phyloP scores from a whole-genome alignment of 2,797 vertebrate genomes.

The Scarus forsteni region DNA sequence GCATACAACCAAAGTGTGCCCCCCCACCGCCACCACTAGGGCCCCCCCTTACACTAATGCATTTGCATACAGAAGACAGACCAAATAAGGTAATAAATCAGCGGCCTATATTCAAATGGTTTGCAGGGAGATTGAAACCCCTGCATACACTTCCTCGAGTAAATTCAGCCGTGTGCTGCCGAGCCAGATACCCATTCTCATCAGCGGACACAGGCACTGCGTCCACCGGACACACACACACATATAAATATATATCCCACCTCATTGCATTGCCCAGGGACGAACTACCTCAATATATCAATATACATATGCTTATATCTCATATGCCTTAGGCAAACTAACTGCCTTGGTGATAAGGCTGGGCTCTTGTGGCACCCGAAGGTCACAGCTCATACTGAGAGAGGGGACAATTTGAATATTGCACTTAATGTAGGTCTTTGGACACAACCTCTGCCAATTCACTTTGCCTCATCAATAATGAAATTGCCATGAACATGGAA shows the following conservation, averaged over 20 bases:
- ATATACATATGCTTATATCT: constrained; percentile 84
- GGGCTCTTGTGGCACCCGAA: constrained; percentile 75
- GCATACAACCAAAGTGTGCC: constrained; percentile 83
- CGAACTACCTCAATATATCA: constrained; percentile 83
- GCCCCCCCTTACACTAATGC: constrained; percentile 69
- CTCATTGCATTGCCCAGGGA: constrained; percentile 80
- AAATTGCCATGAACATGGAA: constrained; percentile 72
- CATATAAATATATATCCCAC: constrained; percentile 77
- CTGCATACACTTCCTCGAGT: constrained; percentile 76
- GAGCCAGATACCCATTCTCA: constrained; percentile 80
- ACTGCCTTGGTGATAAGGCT: constrained; percentile 72
- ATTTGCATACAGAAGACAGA: constrained; percentile 90
- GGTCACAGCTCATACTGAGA: constrained; percentile 77
- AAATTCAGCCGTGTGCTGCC: constrained; percentile 78
- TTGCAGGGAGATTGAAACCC: constrained; percentile 83
- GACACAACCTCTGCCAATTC: constrained; percentile 75
- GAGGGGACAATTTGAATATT: constrained; percentile 79
- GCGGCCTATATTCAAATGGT: constrained; percentile 87
- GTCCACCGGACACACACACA: constrained; percentile 76
- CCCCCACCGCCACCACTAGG: constrained; percentile 57
- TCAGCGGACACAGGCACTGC: constrained; percentile 79
- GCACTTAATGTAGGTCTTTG: constrained; percentile 76
- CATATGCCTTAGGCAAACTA: constrained; percentile 77
- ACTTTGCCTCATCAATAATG: constrained; percentile 82
- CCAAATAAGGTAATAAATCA: constrained; percentile 91